phyloP scores from a whole-genome alignment of 2,113 vertebrate genomes.

The Alexandromys fortis region DNA sequence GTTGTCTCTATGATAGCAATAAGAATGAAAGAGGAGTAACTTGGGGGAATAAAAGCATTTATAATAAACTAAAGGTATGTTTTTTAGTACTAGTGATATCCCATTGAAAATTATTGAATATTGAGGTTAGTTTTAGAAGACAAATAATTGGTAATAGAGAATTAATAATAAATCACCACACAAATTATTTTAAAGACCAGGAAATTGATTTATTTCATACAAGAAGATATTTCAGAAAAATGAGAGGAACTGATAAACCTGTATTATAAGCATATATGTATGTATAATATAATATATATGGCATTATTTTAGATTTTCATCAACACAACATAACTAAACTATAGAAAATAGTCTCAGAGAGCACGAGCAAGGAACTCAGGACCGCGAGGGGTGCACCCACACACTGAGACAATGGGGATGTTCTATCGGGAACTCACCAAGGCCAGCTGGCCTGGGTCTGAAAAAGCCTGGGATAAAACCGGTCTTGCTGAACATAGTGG shows the following conservation, averaged over 20 bases:
- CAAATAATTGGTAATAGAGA: background rate
- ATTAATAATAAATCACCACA: background rate
- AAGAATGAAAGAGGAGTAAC: background rate
- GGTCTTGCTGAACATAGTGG: too few relatives aligned
- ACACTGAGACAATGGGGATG: too few relatives aligned
- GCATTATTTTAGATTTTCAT: background rate
- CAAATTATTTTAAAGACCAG: background rate
- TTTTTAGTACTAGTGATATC: background rate
- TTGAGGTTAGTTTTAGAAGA: background rate
- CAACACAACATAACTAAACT: background rate
- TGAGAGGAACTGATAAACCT: background rate
- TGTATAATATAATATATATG: background rate
- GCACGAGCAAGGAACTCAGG: too few relatives aligned
- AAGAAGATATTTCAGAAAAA: background rate
- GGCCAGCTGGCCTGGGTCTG: too few relatives aligned
- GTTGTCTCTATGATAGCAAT: background rate
- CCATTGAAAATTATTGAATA: background rate
- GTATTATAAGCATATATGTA: background rate
- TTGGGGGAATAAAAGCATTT: background rate
- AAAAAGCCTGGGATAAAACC: too few relatives aligned
- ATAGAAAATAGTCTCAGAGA: background rate
- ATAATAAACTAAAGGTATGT: background rate
- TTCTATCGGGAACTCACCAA: too few relatives aligned
- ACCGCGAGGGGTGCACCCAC: too few relatives aligned
- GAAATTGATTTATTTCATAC: background rate